phyloP scores from a whole-genome alignment of 2,113 vertebrate species.

The Ptyas mucosa region DNA sequence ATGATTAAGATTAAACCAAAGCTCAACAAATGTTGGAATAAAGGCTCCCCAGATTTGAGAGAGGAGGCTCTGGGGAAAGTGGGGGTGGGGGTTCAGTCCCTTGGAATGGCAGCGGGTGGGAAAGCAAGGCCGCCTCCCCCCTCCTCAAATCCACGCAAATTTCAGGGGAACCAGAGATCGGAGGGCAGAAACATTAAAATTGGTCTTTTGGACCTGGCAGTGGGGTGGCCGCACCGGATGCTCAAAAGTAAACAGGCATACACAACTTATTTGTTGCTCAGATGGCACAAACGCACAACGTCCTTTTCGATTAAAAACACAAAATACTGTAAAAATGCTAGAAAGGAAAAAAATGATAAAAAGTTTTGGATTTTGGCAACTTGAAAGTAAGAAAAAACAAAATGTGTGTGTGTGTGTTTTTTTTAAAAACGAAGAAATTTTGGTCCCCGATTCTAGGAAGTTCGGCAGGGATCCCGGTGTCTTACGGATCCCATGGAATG shows the following conservation, averaged over 20 bases:
- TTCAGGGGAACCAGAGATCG: not conserved
- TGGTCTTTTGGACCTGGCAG: conserved; percentile 4
- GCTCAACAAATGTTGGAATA: accelerated
- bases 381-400: conserved; percentile 26
- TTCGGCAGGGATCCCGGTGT: not conserved
- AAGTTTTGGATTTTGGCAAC: conserved; percentile 69
- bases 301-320: conserved; percentile 63
- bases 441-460: conserved; percentile 67
- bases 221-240: conserved; percentile 33
- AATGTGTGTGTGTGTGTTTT: not conserved
- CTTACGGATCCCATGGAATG: conserved; percentile 45
- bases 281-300: conserved; percentile 62
- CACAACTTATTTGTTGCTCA: conserved; percentile 59
- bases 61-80: not conserved
- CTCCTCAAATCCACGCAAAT: not conserved
- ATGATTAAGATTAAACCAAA: not conserved
- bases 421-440: conserved; percentile 13
- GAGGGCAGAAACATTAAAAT: not conserved
- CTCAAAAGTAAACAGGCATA: conserved; percentile 40
- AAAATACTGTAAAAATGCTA: conserved; percentile 75
- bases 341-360: conserved; percentile 58
- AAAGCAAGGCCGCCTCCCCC: accelerated
- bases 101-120: not conserved
- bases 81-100: not conserved
- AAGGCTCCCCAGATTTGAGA: not conserved